A percentile compares a stretch with the other conserved stretches of the same genome.
Evolutionary conservation across 2,113 vertebrate genomes (phyloP).

Genomic region (Clupea harengus): DNA sequence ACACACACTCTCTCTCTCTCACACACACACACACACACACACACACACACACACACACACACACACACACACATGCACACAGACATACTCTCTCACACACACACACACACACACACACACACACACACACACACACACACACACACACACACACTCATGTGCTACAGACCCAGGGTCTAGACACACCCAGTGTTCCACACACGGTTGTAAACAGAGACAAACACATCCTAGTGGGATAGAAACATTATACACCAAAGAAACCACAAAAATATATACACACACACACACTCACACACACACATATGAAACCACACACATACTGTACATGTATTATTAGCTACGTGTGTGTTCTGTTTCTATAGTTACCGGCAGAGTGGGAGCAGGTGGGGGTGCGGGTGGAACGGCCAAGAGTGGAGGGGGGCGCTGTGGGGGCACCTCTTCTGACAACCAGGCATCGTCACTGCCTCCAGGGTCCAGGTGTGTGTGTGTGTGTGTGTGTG

Average conservation of each 20-base stretch:
- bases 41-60: background rate
- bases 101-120: too few species aligned
- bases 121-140: too few species aligned
- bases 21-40: background rate
- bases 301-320: background rate
- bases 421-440: constrained; percentile 30
- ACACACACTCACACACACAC: background rate
- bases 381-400: constrained; percentile 77
- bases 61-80: background rate
- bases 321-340: background rate
- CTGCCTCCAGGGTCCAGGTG: constrained; percentile 84
- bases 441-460: constrained; percentile 82
- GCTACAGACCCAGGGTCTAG: too few species aligned
- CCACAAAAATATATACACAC: background rate
- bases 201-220: background rate
- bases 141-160: background rate
- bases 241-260: background rate
- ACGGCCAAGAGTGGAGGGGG: constrained; percentile 61
- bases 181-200: background rate
- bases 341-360: constrained; percentile 23
- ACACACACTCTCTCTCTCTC: background rate
- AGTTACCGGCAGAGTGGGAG: constrained; percentile 94
- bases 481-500: background rate
- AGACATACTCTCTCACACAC: too few species aligned
- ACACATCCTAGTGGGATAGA: background rate